Evolutionary conservation across 2,113 vertebrate species (phyloP).

Genomic region (Phrynosoma platyrhinos): DNA sequence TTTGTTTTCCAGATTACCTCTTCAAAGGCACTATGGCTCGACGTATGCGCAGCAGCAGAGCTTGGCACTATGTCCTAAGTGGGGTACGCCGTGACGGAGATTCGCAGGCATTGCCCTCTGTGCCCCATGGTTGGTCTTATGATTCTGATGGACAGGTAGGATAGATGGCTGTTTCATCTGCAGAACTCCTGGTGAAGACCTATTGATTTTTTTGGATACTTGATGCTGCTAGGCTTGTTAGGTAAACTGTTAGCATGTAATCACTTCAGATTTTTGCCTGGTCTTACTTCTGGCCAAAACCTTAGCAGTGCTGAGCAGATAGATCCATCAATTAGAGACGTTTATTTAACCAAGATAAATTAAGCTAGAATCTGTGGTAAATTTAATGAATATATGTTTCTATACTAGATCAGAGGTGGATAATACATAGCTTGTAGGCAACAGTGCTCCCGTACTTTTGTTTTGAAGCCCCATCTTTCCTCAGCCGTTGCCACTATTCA

Average conservation of each 20-base stretch:
- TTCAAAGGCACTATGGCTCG: constrained; percentile 83
- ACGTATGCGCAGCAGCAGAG: constrained; percentile 88
- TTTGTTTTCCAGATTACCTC: constrained; percentile 42
- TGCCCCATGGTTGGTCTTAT: constrained; percentile 78
- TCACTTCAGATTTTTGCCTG: not conserved
- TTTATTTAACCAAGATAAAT: not conserved
- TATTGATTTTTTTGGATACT: not conserved
- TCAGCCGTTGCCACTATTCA: no score
- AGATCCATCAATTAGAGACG: not conserved
- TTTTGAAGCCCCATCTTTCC: no score
- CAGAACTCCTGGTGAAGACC: not conserved
- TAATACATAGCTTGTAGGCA: no score
- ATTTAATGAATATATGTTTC: not conserved
- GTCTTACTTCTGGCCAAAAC: not conserved
- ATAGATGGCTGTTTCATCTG: not conserved
- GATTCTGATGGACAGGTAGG: constrained; percentile 90
- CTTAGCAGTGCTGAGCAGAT: not conserved
- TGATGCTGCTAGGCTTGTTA: no score
- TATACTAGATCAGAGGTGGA: not conserved
- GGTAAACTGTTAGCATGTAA: not conserved
- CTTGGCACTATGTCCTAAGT: constrained; percentile 91
- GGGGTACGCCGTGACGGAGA: constrained; percentile 88
- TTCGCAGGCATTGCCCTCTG: constrained; percentile 70
- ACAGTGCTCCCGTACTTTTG: no score
- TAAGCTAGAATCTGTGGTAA: not conserved